phyloP scores from a whole-genome alignment of 2,888 invertebrate species.

The Pomacea canaliculata region DNA sequence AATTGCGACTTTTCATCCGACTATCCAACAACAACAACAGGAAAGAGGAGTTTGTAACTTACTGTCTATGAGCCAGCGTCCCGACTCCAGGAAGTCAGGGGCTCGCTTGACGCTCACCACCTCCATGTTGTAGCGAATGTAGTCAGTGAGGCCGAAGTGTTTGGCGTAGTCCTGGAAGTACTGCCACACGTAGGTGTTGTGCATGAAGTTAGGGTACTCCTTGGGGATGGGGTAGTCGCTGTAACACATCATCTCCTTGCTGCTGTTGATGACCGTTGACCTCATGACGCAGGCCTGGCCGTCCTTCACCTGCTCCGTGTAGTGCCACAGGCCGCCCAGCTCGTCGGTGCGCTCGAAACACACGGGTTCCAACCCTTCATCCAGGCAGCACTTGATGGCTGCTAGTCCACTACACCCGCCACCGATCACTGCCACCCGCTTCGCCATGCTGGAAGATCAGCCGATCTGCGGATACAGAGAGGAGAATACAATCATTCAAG shows the following conservation, averaged over 20 bases:
- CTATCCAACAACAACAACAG: no score
- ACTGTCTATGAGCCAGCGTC: constrained; percentile 59
- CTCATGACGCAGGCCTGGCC: constrained; percentile 58
- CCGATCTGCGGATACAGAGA: no score
- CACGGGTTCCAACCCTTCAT: constrained; percentile 54
- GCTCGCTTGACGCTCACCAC: constrained; percentile 39
- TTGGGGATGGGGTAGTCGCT: constrained; percentile 67
- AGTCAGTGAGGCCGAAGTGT: constrained; percentile 52
- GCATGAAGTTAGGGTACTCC: constrained; percentile 67
- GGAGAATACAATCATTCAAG: no score
- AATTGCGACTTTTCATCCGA: no score
- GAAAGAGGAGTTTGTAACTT: not conserved
- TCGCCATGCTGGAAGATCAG: constrained; percentile 23
- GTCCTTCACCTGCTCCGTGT: constrained; percentile 39
- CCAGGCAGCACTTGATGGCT: constrained; percentile 58
- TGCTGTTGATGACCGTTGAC: constrained; percentile 62
- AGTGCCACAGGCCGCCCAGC: constrained; percentile 64
- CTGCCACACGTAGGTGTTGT: constrained; percentile 57
- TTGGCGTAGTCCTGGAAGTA: constrained; percentile 52
- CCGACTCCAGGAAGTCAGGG: constrained; percentile 55
- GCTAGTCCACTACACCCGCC: constrained; percentile 58
- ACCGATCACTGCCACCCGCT: constrained; percentile 50
- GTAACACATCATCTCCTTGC: constrained; percentile 64
- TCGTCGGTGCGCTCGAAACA: constrained; percentile 60
- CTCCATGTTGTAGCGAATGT: constrained; percentile 60